Percentiles rank a stretch among this genome's conserved stretches.
phyloP scores from a whole-genome alignment of 2,797 vertebrate species.

The Platalea minor region DNA sequence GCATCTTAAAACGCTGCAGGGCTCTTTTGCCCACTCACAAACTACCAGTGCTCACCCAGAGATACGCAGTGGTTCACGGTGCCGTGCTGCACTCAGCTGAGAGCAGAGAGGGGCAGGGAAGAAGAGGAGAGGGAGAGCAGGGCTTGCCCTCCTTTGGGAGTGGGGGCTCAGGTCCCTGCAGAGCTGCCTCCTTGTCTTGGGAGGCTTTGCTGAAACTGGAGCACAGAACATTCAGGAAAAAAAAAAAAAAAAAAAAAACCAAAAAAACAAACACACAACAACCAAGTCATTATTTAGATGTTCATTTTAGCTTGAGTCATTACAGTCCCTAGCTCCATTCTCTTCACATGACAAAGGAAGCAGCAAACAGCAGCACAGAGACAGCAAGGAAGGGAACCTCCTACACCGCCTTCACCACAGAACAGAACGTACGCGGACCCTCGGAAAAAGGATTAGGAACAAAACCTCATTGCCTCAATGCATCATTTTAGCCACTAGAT shows the following conservation, averaged over 20 bases:
- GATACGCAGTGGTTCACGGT: rapidly evolving
- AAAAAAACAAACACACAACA: too few relatives aligned
- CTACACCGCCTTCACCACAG: not conserved
- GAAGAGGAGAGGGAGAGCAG: not conserved
- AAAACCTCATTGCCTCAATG: not conserved
- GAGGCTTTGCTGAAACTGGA: not conserved
- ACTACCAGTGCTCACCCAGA: not conserved
- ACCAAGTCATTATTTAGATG: not conserved
- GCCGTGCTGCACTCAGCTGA: not conserved
- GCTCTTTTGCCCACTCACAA: not conserved
- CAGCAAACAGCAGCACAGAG: not conserved
- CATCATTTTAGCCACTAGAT: not conserved
- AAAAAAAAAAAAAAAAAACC: not conserved
- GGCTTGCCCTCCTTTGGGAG: not conserved
- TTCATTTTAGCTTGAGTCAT: not conserved
- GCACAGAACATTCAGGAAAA: not conserved
- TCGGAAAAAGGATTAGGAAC: not conserved
- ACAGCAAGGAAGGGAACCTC: not conserved
- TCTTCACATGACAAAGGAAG: not conserved
- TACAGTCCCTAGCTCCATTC: not conserved
- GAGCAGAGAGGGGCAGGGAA: not conserved
- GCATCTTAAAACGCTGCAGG: not conserved
- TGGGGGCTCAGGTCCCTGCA: not conserved
- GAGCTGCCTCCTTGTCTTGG: not conserved
- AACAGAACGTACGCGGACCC: not conserved